Conservation (phyloP, 2,888 invertebrate species). For the Drosophila neoperkinsi region DNA sequence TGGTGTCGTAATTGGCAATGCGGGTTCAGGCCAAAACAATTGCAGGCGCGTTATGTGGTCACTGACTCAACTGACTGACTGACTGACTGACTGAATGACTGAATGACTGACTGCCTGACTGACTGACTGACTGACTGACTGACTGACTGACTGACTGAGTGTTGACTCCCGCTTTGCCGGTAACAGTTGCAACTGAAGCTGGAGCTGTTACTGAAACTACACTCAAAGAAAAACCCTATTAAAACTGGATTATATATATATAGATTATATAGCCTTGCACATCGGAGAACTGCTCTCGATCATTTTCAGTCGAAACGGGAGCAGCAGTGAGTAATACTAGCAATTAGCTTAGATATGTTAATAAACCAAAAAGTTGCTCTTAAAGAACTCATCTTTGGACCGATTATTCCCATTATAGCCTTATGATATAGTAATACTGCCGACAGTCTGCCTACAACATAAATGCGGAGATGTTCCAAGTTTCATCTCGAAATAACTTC, state of each 20-base stretch:
- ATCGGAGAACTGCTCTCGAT: neutral
- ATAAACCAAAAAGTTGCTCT: no score
- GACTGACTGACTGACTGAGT: constrained; percentile 47
- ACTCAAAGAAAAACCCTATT: neutral
- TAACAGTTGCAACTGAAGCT: constrained; percentile 8
- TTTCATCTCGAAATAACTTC: no score
- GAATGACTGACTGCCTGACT: constrained; percentile 45
- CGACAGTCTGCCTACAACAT: no score
- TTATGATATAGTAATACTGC: no score
- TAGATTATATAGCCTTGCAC: no score
- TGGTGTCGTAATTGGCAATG: constrained; percentile 82
- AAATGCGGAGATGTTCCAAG: no score
- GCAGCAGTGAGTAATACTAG: neutral
- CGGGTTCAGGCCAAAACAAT: constrained; percentile 71
- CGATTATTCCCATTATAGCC: no score
- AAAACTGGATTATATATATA: no score
- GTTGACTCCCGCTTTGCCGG: constrained; percentile 19
- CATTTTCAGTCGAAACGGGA: neutral
- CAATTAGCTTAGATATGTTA: neutral
- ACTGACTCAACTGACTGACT: constrained; percentile 50
- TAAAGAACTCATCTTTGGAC: no score
- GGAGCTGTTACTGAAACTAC: constrained; percentile 5
- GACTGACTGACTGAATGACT: constrained; percentile 41
- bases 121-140: constrained; percentile 41
- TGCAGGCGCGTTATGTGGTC: constrained; percentile 72